phyloP scores from a whole-genome alignment of 2,113 vertebrate species.

The Chunga burmeisteri region DNA sequence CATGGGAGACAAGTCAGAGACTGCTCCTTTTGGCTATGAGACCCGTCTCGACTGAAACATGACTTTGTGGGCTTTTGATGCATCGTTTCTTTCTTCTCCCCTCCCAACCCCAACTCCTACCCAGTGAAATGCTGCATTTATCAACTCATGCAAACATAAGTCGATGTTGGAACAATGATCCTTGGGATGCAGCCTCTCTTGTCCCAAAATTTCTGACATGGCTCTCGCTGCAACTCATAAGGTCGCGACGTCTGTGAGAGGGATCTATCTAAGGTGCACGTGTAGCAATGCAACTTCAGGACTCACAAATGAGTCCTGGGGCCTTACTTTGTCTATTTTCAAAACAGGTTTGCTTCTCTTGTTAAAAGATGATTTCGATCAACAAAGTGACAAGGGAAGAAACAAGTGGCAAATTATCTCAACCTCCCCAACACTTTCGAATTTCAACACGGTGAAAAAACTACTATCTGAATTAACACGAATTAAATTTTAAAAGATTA shows the following conservation, averaged over 20 bases:
- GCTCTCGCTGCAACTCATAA: neutral
- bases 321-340: neutral
- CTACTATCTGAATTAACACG: neutral
- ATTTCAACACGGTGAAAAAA: neutral
- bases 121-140: neutral
- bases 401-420: neutral
- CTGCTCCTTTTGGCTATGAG: neutral
- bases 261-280: fast-evolving
- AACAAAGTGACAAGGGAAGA: neutral
- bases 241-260: fast-evolving
- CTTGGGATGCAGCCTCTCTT: neutral
- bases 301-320: neutral
- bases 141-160: neutral
- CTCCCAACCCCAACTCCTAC: neutral
- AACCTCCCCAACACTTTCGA: neutral
- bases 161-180: neutral
- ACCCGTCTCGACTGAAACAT: neutral
- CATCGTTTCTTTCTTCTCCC: neutral
- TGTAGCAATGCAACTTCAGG: neutral
- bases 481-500: neutral
- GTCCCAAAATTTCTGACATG: neutral
- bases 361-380: neutral
- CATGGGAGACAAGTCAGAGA: neutral
- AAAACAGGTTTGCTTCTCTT: neutral
- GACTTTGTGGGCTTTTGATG: neutral